Conservation (phyloP, 2,888 invertebrate species). For the Dicroscelio sp. region DNA sequence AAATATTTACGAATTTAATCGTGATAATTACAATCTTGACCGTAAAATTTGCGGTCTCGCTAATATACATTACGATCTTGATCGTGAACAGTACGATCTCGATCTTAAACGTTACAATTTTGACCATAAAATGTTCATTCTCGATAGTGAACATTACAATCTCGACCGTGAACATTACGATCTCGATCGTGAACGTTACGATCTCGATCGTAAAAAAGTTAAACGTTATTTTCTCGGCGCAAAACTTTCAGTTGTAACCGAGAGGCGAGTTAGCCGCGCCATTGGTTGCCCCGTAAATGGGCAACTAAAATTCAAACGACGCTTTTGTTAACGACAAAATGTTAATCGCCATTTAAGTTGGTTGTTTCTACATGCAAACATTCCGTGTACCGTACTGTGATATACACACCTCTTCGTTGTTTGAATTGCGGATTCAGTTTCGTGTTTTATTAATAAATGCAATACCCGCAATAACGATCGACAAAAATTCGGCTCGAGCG, state of each 20-base stretch:
- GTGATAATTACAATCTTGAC: no score
- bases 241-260: no score
- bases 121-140: no score
- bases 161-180: no score
- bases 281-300: conserved; percentile 12
- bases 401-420: conserved; percentile 54
- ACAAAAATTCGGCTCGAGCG: background rate
- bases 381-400: conserved; percentile 50
- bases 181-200: no score
- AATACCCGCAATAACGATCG: conserved; percentile 44
- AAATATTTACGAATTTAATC: no score
- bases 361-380: conserved; percentile 39
- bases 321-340: conserved; percentile 57
- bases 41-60: no score
- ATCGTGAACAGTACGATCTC: no score
- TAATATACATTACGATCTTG: no score
- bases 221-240: conserved; percentile 4
- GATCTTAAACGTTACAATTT: no score
- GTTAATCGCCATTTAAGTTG: conserved; percentile 59
- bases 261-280: no score
- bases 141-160: no score
- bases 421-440: conserved; percentile 51
- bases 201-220: background rate
- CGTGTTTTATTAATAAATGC: conserved; percentile 60
- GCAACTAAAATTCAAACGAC: conserved; percentile 58